Conservation (phyloP, 2,797 vertebrate species). For the Rhinichthys osculus region DNA sequence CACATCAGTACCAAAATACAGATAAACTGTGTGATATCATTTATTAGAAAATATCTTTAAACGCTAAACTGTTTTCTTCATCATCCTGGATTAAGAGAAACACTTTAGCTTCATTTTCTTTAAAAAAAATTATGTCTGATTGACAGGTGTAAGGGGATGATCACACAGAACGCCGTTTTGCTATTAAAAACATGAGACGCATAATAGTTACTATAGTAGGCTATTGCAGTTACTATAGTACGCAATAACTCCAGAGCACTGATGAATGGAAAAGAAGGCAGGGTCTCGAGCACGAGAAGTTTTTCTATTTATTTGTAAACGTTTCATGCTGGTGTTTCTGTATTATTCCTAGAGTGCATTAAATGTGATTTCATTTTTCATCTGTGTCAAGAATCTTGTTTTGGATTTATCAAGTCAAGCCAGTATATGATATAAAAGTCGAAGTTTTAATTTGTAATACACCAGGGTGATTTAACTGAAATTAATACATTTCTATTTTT, state of each 20-base stretch:
- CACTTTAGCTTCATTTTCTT: no score
- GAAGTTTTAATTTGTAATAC: constrained; percentile 63
- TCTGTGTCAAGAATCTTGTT: neutral
- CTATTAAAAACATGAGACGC: no score
- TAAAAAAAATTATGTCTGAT: rapidly evolving
- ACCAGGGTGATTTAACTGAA: constrained; percentile 41
- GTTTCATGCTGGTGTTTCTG: neutral
- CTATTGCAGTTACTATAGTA: no score
- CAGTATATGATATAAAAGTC: constrained; percentile 30
- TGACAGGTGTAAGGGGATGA: neutral
- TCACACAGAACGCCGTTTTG: no score
- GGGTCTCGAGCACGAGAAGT: no score
- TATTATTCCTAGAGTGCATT: neutral
- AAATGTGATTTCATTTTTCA: neutral
- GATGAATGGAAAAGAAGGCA: no score
- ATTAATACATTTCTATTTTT: constrained; percentile 55
- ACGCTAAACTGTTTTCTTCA: no score
- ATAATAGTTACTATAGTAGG: no score
- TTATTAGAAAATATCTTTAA: no score
- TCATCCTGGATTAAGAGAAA: no score
- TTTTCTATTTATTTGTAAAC: neutral
- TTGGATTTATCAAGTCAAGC: neutral
- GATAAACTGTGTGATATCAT: neutral
- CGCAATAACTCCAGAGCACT: no score
- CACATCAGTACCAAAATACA: neutral